Percentiles rank a stretch among this genome's conserved stretches.
Evolutionary conservation across 1,140 invertebrate species (phyloP).

Genomic region (Stenopsyche tienmushanensis): DNA sequence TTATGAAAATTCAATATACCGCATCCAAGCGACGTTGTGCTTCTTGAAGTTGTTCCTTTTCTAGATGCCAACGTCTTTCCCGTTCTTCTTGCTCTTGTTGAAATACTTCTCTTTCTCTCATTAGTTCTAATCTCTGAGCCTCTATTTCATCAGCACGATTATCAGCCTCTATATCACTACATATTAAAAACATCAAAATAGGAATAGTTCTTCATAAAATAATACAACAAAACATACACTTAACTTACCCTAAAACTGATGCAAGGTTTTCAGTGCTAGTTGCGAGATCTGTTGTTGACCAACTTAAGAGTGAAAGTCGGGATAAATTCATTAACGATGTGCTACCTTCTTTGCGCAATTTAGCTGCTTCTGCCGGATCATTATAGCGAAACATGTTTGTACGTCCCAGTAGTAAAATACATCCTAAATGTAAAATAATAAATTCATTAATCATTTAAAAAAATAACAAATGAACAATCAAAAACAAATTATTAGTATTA

Average conservation of each 20-base stretch:
- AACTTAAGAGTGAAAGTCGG: slow-evolving; percentile 79
- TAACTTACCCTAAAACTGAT: slow-evolving; percentile 36
- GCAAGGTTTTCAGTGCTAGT: slow-evolving; percentile 71
- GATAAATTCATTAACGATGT: slow-evolving; percentile 73
- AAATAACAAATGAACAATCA: not conserved
- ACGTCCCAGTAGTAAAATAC: slow-evolving; percentile 81
- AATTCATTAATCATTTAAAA: slow-evolving; percentile 29
- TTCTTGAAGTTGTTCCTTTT: slow-evolving; percentile 50
- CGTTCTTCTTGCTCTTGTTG: slow-evolving; percentile 52
- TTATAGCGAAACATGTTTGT: slow-evolving; percentile 94
- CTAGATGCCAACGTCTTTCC: slow-evolving; percentile 50
- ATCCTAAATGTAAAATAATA: slow-evolving; percentile 55
- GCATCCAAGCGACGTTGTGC: slow-evolving; percentile 61
- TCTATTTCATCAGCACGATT: slow-evolving; percentile 56
- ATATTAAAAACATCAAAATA: too few species aligned
- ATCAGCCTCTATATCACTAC: slow-evolving; percentile 53
- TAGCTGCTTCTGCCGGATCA: slow-evolving; percentile 86
- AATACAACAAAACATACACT: slow-evolving; percentile 3
- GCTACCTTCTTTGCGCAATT: slow-evolving; percentile 71
- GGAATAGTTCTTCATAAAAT: not conserved
- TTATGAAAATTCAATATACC: slow-evolving; percentile 46
- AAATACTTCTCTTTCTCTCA: slow-evolving; percentile 56
- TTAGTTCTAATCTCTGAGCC: slow-evolving; percentile 54
- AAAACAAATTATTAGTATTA: too few species aligned
- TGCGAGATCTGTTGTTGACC: slow-evolving; percentile 81